Evolutionary conservation across 2,113 vertebrate species (phyloP).

Genomic region (Pelobates fuscus): DNA sequence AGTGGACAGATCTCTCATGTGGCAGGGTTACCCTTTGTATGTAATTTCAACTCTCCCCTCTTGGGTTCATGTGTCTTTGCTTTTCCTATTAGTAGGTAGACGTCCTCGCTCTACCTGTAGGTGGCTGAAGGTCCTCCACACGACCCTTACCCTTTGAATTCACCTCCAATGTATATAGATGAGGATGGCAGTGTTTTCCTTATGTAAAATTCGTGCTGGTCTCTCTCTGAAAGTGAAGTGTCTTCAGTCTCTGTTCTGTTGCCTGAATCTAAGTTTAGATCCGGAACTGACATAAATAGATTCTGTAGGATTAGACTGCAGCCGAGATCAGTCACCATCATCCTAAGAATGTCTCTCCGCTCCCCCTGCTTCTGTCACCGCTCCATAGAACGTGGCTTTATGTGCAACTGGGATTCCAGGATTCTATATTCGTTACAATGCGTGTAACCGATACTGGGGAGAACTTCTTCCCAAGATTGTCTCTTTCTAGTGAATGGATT

Average conservation of each 20-base stretch:
- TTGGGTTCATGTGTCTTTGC: too few relatives aligned
- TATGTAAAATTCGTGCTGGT: not conserved
- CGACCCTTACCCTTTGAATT: too few relatives aligned
- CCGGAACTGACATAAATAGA: constrained; percentile 37
- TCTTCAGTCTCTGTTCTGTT: constrained; percentile 1
- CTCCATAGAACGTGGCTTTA: not conserved
- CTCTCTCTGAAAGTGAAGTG: constrained; percentile 3
- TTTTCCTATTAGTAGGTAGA: not conserved
- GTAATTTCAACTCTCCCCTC: too few relatives aligned
- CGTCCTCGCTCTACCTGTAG: not conserved
- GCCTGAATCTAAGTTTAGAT: constrained; percentile 43
- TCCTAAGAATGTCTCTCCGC: constrained; percentile 3
- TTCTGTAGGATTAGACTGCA: constrained; percentile 36
- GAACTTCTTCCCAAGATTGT: not conserved
- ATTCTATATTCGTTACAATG: not conserved
- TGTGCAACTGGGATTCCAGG: not conserved
- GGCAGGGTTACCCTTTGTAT: too few relatives aligned
- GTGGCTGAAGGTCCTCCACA: not conserved
- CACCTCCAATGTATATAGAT: not conserved
- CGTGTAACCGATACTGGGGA: not conserved
- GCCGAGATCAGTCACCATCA: constrained; percentile 3
- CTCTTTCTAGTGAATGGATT: not conserved
- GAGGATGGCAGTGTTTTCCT: not conserved
- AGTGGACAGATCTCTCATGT: too few relatives aligned
- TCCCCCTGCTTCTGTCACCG: not conserved